Evolutionary conservation across 2,797 vertebrate species (phyloP).

Genomic region (Heterohyrax brucei): DNA sequence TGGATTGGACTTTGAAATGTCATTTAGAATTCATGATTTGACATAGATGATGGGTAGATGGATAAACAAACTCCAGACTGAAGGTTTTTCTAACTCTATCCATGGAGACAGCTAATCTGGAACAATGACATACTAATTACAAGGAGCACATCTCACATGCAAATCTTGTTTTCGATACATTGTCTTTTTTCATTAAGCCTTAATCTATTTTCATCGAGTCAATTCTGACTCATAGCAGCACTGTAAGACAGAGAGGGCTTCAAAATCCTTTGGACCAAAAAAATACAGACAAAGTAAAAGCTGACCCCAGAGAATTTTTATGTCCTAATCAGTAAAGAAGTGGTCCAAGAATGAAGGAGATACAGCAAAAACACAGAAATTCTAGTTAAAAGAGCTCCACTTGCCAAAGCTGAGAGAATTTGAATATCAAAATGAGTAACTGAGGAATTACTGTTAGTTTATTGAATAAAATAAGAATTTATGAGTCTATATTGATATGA

Average conservation of each 20-base stretch:
- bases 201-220: too few relatives aligned
- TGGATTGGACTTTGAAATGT: too few relatives aligned
- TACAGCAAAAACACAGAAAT: too few relatives aligned
- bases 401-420: neutral
- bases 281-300: neutral
- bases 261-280: neutral
- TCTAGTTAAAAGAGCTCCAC: too few relatives aligned
- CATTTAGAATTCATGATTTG: too few relatives aligned
- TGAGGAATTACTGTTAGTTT: neutral
- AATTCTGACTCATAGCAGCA: too few relatives aligned
- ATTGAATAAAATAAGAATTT: neutral
- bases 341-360: too few relatives aligned
- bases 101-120: neutral
- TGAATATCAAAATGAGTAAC: neutral
- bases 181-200: neutral
- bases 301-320: neutral
- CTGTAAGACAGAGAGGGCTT: too few relatives aligned
- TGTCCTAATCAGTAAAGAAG: neutral
- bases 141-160: neutral
- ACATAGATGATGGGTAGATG: too few relatives aligned
- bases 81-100: neutral
- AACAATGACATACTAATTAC: neutral
- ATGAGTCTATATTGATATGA: neutral
- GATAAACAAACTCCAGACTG: too few relatives aligned
- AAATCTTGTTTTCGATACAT: neutral